Base-by-base conservation (phyloP, 2,888 invertebrate species). In the Xestia sexstrigata region DNA sequence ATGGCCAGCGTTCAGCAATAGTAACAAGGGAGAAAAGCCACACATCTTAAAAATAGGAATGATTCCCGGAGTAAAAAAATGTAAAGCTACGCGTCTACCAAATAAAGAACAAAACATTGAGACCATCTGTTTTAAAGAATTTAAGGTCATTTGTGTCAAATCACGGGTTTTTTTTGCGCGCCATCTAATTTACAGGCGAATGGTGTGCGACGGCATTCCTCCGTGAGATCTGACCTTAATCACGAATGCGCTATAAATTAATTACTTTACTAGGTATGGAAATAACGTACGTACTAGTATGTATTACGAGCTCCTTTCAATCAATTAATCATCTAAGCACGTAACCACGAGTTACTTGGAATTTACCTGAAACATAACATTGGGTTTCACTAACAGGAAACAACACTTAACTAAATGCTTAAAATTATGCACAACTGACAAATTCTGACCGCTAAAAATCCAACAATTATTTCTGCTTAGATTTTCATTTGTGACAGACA, bases 181-280 rank as follows among this genome's bases (percentile, higher is more conserved):
- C 39, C 49, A 30, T 30, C 68, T 83, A 45, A 74, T 86, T 83
- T 65, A 39, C 8, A 86, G 47, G 58, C 86, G 15, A 23, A 5
- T 2, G 30, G 71, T 62, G 86, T 62, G 23, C 71, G 49, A 26
- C 70, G 5, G 65, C 82, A 82, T 87, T 85, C 86, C 85, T 45
- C 67, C 20, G 49, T 26, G 58, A 42, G 67, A 79, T 71, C 66
- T 87, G 79, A 71, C 88, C 79, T 85, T 79, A 66, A 77, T 75
- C 70, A 67, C 8, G 68, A 65, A 79, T 85, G 79, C 63, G 69
- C 66, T 35, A 76, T 69, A 83, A 76, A 86, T 84, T 75, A 71
- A 83, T 67, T 67, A 72, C 45, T 70, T 72, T 26, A 52, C 67
- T 78, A 55, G 9, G 49, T 67, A 72, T 83, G 26, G n/a, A 66